A percentile compares a stretch with the other conserved stretches of the same genome.
These are phyloP conservation scores for Bungarus multicinctus DNA, from an alignment of 2,113 vertebrate species.

Conservation along the genomic window DNA sequence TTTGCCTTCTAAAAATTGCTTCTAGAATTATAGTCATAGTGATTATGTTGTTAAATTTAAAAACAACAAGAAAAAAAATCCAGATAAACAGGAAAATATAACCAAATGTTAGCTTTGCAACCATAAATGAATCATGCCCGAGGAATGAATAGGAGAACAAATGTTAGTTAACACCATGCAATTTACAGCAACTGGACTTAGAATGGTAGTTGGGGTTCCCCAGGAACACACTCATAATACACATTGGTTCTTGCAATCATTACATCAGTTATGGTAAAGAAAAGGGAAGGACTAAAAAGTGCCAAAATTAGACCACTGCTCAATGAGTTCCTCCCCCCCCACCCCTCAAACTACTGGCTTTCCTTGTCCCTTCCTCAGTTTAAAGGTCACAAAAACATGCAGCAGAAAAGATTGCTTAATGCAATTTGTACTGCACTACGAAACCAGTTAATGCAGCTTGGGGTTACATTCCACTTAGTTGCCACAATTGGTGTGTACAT, in stretches of 20 bases:
- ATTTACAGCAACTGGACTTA: background rate
- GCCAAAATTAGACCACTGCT: background rate
- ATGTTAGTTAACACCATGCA: background rate
- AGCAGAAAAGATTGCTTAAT: background rate
- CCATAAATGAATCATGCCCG: background rate
- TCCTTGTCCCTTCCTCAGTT: background rate
- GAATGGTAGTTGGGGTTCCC: background rate
- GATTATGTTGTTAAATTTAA: background rate
- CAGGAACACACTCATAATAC: background rate
- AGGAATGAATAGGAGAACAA: background rate
- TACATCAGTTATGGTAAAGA: background rate
- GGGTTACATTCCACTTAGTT: background rate
- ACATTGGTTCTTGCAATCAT: background rate
- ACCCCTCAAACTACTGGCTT: too few species aligned
- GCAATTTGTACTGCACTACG: background rate
- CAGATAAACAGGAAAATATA: background rate
- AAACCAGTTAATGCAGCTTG: conserved; percentile 13
- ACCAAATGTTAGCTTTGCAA: background rate
- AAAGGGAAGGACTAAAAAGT: background rate
- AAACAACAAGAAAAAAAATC: background rate
- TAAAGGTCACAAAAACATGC: background rate
- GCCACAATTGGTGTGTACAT: background rate
- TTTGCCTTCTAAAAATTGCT: background rate
- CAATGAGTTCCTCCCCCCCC: background rate
- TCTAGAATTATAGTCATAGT: background rate